A percentile compares a stretch with the other conserved stretches of the same genome.
Evolutionary conservation across 2,888 invertebrate species (phyloP).

Genomic region (Piscicola geometra): DNA sequence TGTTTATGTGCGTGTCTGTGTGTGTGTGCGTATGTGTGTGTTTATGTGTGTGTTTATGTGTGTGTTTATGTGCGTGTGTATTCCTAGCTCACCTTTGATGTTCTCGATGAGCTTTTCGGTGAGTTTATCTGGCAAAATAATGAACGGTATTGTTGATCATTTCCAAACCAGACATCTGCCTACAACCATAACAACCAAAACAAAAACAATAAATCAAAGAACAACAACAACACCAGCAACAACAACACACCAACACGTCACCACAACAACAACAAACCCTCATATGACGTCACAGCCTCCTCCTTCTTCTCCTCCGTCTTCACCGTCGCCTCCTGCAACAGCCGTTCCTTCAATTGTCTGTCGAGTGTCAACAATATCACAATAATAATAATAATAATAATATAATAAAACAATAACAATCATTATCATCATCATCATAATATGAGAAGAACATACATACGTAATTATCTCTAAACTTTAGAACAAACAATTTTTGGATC

Average conservation of each 20-base stretch:
- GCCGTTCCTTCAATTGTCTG: not conserved
- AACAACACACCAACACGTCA: not conserved
- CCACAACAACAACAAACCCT: not conserved
- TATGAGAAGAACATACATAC: too few species aligned
- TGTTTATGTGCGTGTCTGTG: conserved; percentile 3
- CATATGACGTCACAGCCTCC: too few species aligned
- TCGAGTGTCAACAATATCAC: not conserved
- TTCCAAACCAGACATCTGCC: not conserved
- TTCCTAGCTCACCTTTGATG: conserved; percentile 14
- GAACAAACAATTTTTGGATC: too few species aligned
- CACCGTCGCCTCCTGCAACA: not conserved
- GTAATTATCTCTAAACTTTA: too few species aligned
- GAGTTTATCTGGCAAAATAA: not conserved
- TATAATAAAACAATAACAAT: not conserved
- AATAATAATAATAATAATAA: conserved; percentile 6
- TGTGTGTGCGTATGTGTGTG: conserved; percentile 17
- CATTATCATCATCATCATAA: not conserved
- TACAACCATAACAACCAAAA: conserved; percentile 6
- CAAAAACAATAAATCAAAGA: not conserved
- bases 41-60: conserved; percentile 14
- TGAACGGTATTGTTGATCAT: not conserved
- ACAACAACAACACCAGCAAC: not conserved
- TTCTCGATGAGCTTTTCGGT: not conserved
- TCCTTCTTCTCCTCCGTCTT: not conserved
- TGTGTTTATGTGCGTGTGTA: conserved; percentile 10